Evolutionary conservation across 2,888 invertebrate genomes (phyloP), one percentile per base, ranked within the genome.

Genomic region (Epistrophe grossulariae): DNA sequence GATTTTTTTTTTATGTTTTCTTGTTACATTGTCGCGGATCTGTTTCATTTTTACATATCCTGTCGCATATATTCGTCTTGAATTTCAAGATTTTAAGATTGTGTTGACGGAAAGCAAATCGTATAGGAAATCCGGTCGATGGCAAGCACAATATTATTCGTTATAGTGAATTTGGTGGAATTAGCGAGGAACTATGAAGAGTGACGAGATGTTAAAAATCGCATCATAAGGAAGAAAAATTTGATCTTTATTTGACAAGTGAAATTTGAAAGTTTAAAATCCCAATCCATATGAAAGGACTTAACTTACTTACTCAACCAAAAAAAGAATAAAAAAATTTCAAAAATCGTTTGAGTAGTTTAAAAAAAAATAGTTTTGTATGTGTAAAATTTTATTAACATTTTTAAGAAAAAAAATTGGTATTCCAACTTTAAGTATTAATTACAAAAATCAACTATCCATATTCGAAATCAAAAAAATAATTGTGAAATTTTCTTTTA

Each of bases 11-110:
- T 50, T n/a, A 50, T 13, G 66, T 40, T 11, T 43, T n/a, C n/a
- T 4, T 60, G 60, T 48, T 9, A 35, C 31, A 35, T 17, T 66
- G 48, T 24, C 35, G 71, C 24, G 38, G 40, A 5, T 52, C 9
- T 40, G 24, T 64, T 59, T 66, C 24, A 72, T 66, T 78, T 82
- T 70, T 62, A 68, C 62, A 81, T 80, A 60, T 78, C 60, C 43
- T 59, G 73, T 73, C 79, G 40, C 50, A 78, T 79, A 79, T n/a
- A n/a, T 62, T 79, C 74, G 74, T 57, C 38, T 50, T 10, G 48
- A 40, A 57, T 84, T 71, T 50, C 48, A 70, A 68, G 74, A 79
- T 73, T 60, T 60, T 13, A 74, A 50, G 28, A 62, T n/a, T 40
- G 48, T 74, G 79, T 73, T 72, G 66, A 52, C 40, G 52, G 64